Evolutionary conservation across 1,140 invertebrate genomes (phyloP).

Genomic region (Papilio polytes): DNA sequence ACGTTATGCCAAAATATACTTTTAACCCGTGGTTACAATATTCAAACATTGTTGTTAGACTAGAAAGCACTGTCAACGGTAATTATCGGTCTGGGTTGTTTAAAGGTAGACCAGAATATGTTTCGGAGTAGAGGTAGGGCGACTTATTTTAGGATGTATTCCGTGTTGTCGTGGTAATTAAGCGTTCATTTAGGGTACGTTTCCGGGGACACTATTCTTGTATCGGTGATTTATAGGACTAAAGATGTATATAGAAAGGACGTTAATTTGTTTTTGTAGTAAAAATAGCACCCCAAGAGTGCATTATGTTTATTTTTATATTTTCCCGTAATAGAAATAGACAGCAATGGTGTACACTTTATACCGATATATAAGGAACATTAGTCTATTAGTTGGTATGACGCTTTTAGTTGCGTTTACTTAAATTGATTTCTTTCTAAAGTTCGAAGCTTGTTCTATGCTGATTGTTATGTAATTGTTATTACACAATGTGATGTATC

Average conservation of each 20-base stretch:
- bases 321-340: background rate
- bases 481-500: background rate
- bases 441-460: constrained; percentile 23
- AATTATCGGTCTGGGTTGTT: background rate
- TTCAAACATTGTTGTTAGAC: background rate
- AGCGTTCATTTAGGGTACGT: constrained; percentile 46
- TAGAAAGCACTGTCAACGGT: background rate
- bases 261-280: background rate
- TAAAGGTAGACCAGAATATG: constrained; percentile 24
- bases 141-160: constrained; percentile 30
- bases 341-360: background rate
- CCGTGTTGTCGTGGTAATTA: constrained; percentile 60
- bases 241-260: constrained; percentile 37
- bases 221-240: constrained; percentile 56
- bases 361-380: too few species aligned
- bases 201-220: constrained; percentile 58
- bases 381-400: too few species aligned
- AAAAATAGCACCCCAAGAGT: background rate
- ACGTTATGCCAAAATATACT: background rate
- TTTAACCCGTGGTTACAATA: background rate
- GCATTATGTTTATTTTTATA: background rate
- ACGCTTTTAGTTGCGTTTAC: background rate
- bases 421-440: background rate
- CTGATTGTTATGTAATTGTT: constrained; percentile 27
- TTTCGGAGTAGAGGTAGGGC: constrained; percentile 9